These are phyloP conservation scores for Belgica antarctica DNA, from an alignment of 2,888 invertebrate genomes.

Conservation along the genomic window DNA sequence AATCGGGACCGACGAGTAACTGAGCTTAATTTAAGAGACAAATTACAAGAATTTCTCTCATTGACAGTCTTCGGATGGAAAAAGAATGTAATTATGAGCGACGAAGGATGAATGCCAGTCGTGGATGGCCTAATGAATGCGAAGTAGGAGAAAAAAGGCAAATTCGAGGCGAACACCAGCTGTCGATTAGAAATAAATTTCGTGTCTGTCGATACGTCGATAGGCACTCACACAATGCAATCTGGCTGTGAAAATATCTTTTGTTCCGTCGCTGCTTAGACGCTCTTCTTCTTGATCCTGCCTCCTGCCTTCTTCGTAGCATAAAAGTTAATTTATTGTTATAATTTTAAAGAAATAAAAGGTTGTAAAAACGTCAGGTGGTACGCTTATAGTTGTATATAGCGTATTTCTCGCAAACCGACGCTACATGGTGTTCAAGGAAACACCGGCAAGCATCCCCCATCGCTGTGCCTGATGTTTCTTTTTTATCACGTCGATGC, in stretches of 20 bases:
- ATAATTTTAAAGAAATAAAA: slow-evolving; percentile 37
- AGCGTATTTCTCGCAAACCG: not conserved
- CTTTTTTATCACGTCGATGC: no score
- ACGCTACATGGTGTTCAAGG: not conserved
- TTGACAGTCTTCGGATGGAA: not conserved
- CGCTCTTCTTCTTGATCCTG: not conserved
- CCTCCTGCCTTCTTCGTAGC: not conserved
- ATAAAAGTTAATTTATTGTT: slow-evolving; percentile 37
- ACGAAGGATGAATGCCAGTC: not conserved
- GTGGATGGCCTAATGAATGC: not conserved
- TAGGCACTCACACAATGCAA: not conserved
- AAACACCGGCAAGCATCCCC: not conserved
- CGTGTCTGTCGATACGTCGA: not conserved
- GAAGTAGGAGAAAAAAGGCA: not conserved
- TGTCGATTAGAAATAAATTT: slow-evolving; percentile 10
- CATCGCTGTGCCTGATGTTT: no score
- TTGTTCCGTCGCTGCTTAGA: not conserved
- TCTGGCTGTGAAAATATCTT: not conserved
- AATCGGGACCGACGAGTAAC: not conserved
- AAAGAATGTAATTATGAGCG: not conserved
- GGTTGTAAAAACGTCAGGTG: slow-evolving; percentile 37
- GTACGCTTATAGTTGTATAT: not conserved
- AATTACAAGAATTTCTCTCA: not conserved
- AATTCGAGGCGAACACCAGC: slow-evolving; percentile 3
- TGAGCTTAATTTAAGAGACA: not conserved